phyloP scores from a whole-genome alignment of 2,113 vertebrate species.

The Varanus komodoensis region DNA sequence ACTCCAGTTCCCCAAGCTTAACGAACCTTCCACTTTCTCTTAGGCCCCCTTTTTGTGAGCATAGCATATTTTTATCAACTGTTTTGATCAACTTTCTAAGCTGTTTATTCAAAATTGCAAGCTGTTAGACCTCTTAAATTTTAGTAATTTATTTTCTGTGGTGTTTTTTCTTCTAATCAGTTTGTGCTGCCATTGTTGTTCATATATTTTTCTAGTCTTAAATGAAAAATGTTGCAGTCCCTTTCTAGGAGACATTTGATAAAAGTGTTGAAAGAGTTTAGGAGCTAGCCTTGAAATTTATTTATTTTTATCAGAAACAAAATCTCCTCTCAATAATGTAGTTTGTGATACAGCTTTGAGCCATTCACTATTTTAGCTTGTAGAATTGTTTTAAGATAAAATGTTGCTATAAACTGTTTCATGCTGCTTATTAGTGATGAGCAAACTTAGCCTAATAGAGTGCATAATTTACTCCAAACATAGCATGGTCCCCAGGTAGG shows the following conservation, averaged over 20 bases:
- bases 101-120: neutral
- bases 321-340: neutral
- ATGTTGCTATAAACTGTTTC: neutral
- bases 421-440: too few relatives aligned
- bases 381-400: neutral
- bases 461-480: too few relatives aligned
- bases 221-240: slow-evolving; percentile 9
- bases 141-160: neutral
- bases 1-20: neutral
- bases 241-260: neutral
- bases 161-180: neutral
- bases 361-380: neutral
- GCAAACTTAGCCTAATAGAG: too few relatives aligned
- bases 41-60: neutral
- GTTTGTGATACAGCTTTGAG: neutral
- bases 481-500: too few relatives aligned
- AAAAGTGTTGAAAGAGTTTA: slow-evolving; percentile 26
- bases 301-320: slow-evolving; percentile 28
- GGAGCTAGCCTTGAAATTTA: slow-evolving; percentile 28
- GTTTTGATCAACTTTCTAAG: neutral
- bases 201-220: neutral
- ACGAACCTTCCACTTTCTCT: neutral
- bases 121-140: neutral
- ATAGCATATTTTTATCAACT: neutral
- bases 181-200: neutral